Evolutionary conservation across 2,888 invertebrate species (phyloP).

Genomic region (Agrenia bidenticulata): DNA sequence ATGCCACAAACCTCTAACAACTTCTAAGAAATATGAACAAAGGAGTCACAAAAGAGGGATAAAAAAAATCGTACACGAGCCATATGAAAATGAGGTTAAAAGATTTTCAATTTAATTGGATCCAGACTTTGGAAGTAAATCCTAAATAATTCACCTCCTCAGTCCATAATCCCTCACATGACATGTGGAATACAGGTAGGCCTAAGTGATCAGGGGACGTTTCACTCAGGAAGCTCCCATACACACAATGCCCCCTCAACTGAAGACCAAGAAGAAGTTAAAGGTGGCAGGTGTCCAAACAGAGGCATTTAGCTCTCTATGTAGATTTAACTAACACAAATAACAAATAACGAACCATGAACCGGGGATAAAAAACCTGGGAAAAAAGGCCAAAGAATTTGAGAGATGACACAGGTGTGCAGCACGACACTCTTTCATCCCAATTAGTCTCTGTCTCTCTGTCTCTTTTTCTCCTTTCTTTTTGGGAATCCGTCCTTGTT

Average conservation of each 20-base stretch:
- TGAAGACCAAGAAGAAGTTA: conserved; percentile 9
- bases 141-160: too few species aligned
- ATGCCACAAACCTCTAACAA: too few species aligned
- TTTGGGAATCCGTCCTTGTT: not conserved
- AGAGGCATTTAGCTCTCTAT: not conserved
- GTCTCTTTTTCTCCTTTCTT: not conserved
- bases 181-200: too few species aligned
- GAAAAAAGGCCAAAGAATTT: conserved; percentile 2
- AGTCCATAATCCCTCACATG: too few species aligned
- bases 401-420: conserved; percentile 14
- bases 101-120: too few species aligned
- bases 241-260: not conserved
- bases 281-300: conserved; percentile 24
- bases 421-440: conserved; percentile 22
- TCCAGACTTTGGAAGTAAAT: too few species aligned
- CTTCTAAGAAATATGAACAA: too few species aligned
- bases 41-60: too few species aligned
- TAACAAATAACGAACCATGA: conserved; percentile 16
- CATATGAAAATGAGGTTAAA: too few species aligned
- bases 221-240: not conserved
- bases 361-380: not conserved
- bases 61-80: too few species aligned
- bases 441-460: conserved; percentile 23
- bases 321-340: conserved; percentile 10
- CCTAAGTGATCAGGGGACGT: too few species aligned